Base-by-base conservation (phyloP, 1,140 invertebrate genomes). In the Caenorhabditis tropicalis region DNA sequence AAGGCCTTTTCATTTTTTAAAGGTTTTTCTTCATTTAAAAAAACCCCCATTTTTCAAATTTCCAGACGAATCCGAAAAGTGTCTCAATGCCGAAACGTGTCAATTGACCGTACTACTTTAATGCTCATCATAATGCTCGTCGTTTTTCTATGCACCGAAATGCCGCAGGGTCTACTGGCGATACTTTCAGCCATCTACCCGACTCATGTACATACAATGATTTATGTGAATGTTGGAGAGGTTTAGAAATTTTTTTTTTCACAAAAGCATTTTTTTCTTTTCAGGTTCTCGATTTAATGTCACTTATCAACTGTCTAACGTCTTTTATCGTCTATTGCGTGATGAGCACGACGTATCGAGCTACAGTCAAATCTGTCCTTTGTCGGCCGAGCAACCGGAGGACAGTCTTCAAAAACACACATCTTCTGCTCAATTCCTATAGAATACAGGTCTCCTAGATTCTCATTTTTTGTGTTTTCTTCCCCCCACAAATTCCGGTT, bases 51-150 rank as follows among this genome's bases (percentile, higher is more conserved):
- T 65, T 1, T 58, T 58, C 9, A 65, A 16, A 19, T 74, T 74
- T 74, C 10, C 65, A 74, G 65, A 74, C 15, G 65, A 46, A 27
- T 74, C 12, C 65, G 65, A 74, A 74, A 74, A 74, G 65, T 74
- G n/a, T 74, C 65, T 0, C 65, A 74, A 43, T 74, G 65, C n/a
- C 33, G 82, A 24, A 84, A 86, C 21, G 79, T 58, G 3, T 58
- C 82, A 0, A 81, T 87, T 43, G 86, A 87, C 82, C 49, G 80
- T n/a, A 87, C 86, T 1, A 87, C 85, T 5, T 43, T 82, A 12
- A 87, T 87, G 86, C 85, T 87, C 9, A 86, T 87, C 39, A 86
- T 87, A 21, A 87, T 87, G 85, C 49, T 87, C 15, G 49, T 86
- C 15, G 82, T 87, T 60, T 87, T 87, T 33, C 79, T 87, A 21